These are phyloP conservation scores for Catharus fuscescens DNA, from an alignment of 2,113 vertebrate genomes.

Conservation along the genomic window DNA sequence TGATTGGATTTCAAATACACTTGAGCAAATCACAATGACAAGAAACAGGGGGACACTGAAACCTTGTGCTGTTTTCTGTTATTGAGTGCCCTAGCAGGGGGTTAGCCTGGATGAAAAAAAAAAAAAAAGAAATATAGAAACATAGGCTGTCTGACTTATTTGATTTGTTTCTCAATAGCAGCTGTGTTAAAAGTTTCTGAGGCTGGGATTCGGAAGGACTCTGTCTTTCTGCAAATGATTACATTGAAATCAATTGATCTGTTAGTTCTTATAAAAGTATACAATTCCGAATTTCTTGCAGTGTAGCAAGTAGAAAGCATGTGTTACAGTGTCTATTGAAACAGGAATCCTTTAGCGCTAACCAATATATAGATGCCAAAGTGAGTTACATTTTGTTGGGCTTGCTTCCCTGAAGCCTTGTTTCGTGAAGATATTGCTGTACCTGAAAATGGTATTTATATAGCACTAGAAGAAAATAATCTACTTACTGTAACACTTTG, in stretches of 20 bases:
- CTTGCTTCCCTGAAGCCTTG: slow-evolving; percentile 7
- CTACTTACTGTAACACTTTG: slow-evolving; percentile 15
- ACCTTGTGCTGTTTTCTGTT: slow-evolving; percentile 67
- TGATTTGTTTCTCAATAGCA: slow-evolving; percentile 70
- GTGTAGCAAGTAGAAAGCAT: not conserved
- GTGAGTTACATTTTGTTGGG: not conserved
- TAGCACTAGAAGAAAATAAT: slow-evolving; percentile 21
- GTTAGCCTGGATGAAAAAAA: slow-evolving; percentile 52
- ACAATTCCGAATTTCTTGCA: not conserved
- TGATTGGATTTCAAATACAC: slow-evolving; percentile 67
- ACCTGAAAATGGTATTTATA: slow-evolving; percentile 25
- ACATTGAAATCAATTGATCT: slow-evolving; percentile 61
- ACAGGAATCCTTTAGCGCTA: not conserved
- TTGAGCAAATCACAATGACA: slow-evolving; percentile 64
- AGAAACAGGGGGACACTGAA: slow-evolving; percentile 62
- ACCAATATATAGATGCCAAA: not conserved
- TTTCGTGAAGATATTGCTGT: slow-evolving; percentile 30
- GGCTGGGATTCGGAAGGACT: slow-evolving; percentile 35
- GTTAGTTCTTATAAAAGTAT: slow-evolving; percentile 45
- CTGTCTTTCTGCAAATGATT: slow-evolving; percentile 51
- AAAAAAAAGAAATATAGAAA: slow-evolving; percentile 52
- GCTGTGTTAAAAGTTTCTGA: slow-evolving; percentile 72
- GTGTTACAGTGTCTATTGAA: not conserved
- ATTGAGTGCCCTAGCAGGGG: slow-evolving; percentile 72
- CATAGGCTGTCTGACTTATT: slow-evolving; percentile 52